Evolutionary conservation across 2,113 vertebrate species (phyloP).

Genomic region (Semnopithecus entellus): DNA sequence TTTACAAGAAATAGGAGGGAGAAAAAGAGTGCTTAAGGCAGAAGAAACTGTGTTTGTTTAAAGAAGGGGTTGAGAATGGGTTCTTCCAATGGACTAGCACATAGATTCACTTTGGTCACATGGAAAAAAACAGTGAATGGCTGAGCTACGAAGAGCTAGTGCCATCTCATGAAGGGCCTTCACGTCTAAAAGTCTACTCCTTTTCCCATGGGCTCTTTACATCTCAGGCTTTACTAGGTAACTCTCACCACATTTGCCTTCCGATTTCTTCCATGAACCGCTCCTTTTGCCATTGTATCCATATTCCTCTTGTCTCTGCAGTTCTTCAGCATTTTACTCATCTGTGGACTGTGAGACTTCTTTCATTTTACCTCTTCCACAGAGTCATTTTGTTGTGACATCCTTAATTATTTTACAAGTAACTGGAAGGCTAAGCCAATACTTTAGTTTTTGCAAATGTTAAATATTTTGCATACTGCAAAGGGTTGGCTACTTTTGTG

Average conservation of each 20-base stretch:
- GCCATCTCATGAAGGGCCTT: fast-evolving
- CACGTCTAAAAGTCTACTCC: fast-evolving
- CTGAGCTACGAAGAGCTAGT: background rate
- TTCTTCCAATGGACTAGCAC: fast-evolving
- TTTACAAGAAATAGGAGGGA: background rate
- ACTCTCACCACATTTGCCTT: no score
- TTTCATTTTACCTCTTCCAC: background rate
- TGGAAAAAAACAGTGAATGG: background rate
- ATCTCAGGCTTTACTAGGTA: background rate
- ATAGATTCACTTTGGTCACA: fast-evolving
- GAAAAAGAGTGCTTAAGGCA: fast-evolving
- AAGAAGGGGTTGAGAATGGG: background rate
- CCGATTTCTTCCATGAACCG: fast-evolving
- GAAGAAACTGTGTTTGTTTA: fast-evolving
- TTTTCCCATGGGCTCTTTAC: fast-evolving
- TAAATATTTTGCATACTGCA: no score
- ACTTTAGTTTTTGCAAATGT: background rate
- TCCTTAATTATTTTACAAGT: background rate
- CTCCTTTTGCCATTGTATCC: fast-evolving
- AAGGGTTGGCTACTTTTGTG: background rate
- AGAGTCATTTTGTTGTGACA: background rate
- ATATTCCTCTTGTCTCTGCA: fast-evolving
- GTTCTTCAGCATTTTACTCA: no score
- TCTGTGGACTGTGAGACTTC: fast-evolving
- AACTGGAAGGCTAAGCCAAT: background rate